Percentiles rank a stretch among this genome's conserved stretches.
Conservation (phyloP, 2,797 vertebrate genomes). For the Thunnus albacares region DNA sequence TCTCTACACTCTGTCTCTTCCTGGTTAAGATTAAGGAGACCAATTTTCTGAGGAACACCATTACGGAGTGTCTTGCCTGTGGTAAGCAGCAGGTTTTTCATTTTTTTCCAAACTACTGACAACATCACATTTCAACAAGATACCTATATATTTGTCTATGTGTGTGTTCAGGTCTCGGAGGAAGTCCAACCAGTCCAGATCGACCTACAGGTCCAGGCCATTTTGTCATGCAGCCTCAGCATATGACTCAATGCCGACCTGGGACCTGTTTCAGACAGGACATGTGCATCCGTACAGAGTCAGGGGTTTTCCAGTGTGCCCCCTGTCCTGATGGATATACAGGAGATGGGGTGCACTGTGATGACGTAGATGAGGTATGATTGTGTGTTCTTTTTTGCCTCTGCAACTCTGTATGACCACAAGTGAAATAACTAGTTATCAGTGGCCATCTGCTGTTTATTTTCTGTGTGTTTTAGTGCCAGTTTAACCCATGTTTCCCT, state of each 20-base stretch:
- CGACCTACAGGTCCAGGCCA: slow-evolving; percentile 23
- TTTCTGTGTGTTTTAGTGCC: slow-evolving; percentile 86
- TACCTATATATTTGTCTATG: slow-evolving; percentile 1
- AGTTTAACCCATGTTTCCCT: slow-evolving; percentile 92
- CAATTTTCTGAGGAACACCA: slow-evolving; percentile 92
- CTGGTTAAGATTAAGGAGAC: slow-evolving; percentile 94
- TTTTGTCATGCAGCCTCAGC: slow-evolving; percentile 26
- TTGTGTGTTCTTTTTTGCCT: not conserved
- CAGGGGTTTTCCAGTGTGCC: slow-evolving; percentile 89
- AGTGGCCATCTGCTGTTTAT: not conserved
- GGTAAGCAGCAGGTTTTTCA: slow-evolving; percentile 83
- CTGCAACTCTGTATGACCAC: not conserved
- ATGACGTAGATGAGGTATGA: slow-evolving; percentile 94
- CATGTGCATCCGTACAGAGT: slow-evolving; percentile 87
- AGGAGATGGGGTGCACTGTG: slow-evolving; percentile 93
- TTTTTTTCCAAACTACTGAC: not conserved
- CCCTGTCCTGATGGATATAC: slow-evolving; percentile 94
- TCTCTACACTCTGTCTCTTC: slow-evolving; percentile 23
- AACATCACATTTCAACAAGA: slow-evolving; percentile 18
- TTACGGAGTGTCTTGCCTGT: slow-evolving; percentile 94
- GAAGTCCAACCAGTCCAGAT: slow-evolving; percentile 55
- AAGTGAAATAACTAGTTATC: not conserved
- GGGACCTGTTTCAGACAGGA: slow-evolving; percentile 92
- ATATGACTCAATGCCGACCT: slow-evolving; percentile 80
- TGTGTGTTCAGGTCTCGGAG: slow-evolving; percentile 59